These are phyloP conservation scores for Belgica antarctica DNA, from an alignment of 2,888 invertebrate species.

Conservation along the genomic window DNA sequence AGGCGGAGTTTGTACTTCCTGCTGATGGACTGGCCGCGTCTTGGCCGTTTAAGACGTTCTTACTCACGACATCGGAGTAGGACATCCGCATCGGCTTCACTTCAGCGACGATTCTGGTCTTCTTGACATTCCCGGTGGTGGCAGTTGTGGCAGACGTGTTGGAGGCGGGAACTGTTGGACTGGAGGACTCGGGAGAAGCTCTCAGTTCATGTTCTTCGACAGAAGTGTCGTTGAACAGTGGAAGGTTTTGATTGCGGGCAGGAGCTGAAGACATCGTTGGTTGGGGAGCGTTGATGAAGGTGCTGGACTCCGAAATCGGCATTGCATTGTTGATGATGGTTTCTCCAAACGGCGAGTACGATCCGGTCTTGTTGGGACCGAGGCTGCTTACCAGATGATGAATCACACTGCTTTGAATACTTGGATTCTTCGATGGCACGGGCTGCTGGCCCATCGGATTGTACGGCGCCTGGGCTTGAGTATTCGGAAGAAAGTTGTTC, in stretches of 20 bases:
- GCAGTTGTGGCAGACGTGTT: conserved; percentile 46
- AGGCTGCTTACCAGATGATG: conserved; percentile 34
- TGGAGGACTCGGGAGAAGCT: conserved; percentile 17
- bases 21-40: background rate
- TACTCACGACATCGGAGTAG: conserved; percentile 79
- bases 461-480: conserved; percentile 26
- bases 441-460: background rate
- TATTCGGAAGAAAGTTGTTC: conserved; percentile 32
- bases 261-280: no score
- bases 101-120: conserved; percentile 71
- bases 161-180: background rate
- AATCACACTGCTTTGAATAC: conserved; percentile 28
- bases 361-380: conserved; percentile 47
- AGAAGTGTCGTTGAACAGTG: no score
- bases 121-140: conserved; percentile 48
- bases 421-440: background rate
- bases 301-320: conserved; percentile 43
- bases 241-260: background rate
- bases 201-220: background rate
- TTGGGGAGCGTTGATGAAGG: background rate
- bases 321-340: conserved; percentile 45
- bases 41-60: conserved; percentile 54
- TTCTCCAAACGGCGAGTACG: conserved; percentile 51
- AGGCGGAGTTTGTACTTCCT: conserved; percentile 8
- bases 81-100: conserved; percentile 84